These are phyloP conservation scores for Brachystomella parvula DNA, from an alignment of 1,140 invertebrate genomes.

Conservation along the genomic window DNA sequence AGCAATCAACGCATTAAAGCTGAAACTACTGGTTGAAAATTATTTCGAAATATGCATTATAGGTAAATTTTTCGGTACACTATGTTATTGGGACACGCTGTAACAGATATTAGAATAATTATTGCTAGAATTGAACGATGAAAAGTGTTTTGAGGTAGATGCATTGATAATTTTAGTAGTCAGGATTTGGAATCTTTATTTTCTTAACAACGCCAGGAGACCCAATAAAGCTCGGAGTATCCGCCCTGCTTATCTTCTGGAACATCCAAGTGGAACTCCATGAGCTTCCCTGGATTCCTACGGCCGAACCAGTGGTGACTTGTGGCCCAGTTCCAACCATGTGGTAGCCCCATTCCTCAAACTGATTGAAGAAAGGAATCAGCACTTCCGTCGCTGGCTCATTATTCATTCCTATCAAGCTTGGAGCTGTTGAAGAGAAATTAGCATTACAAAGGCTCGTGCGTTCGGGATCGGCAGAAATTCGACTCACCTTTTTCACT, in stretches of 20 bases:
- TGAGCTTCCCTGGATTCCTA: neutral
- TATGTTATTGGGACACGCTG: too few species aligned
- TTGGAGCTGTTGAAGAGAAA: neutral
- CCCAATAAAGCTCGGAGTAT: neutral
- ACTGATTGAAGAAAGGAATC: slow-evolving; percentile 7
- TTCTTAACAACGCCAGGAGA: neutral
- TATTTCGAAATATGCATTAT: too few species aligned
- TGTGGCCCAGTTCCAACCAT: neutral
- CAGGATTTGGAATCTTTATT: neutral
- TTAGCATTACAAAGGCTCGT: too few species aligned
- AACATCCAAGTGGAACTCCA: neutral
- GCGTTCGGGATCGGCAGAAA: too few species aligned
- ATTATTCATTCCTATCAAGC: neutral
- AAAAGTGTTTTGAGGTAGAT: too few species aligned
- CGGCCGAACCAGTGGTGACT: neutral
- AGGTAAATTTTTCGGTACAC: too few species aligned
- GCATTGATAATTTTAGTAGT: too few species aligned
- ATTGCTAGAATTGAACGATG: too few species aligned
- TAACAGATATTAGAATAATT: too few species aligned
- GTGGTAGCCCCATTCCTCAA: neutral
- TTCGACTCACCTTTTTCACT: neutral
- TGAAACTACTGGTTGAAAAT: too few species aligned
- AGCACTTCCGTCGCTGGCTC: neutral
- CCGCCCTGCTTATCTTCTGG: neutral
- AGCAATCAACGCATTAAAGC: too few species aligned